Evolutionary conservation across 2,888 invertebrate genomes (phyloP), one percentile per base, ranked within the genome.

Genomic region (Polydrusus pterygomalis): DNA sequence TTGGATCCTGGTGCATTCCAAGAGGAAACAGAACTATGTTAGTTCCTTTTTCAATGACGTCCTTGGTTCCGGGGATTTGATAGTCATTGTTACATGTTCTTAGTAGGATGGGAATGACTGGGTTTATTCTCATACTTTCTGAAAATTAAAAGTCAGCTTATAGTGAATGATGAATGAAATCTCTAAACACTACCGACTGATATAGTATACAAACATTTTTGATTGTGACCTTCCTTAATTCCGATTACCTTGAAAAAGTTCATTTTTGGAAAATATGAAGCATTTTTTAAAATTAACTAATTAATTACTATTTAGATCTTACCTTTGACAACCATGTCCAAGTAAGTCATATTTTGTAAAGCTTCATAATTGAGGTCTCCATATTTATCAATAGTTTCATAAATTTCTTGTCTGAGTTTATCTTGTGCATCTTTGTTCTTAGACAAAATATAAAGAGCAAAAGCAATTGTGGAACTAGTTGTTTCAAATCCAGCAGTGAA

Each of bases 401-500:
- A 76, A 20, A 92, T 88, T 84, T 92, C 91, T 0, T 81, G 77
- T 70, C 90, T 84, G 82, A 91, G 79, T 80, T 85, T 89, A 56
- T 88, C 87, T 83, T 92, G 92, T 0, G 91, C 88, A 0, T 86
- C 85, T 9, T 86, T 89, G 75, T 91, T 85, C 0, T 89, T 86
- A 0, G 90, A 90, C 63, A 92, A 82, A 84, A 91, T 90, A 80
- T 91, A 88, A 38, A 91, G 86, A 9, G 90, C 85, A 80, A 90
- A 91, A 15, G 90, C 89, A 62, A 91, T 87, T 0, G 91, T 90
- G 0, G 91, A 89, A 0, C 91, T 90, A 0, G 91, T 90, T 8
- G 92, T 92, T 84, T 92, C 92, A 82, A 90, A 92, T 0, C 92
- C 92, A 0, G 91, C 92, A 13, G 90, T 85, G 83, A 91, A 91